phyloP scores from a whole-genome alignment of 1,140 invertebrate genomes.

The Formica exsecta region DNA sequence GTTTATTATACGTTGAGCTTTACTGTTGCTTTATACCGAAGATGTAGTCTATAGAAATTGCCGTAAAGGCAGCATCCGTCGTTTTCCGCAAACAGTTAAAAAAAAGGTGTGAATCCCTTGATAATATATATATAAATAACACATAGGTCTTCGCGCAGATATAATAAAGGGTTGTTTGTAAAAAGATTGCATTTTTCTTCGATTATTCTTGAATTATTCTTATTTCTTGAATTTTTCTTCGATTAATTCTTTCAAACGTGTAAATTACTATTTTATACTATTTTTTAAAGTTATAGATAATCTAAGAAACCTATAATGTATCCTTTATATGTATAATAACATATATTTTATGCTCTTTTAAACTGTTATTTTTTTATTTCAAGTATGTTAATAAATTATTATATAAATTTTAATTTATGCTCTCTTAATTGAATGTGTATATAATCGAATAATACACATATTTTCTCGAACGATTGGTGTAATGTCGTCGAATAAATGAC shows the following conservation, averaged over 20 bases:
- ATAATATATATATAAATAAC: neutral
- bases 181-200: neutral
- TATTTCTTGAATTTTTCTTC: neutral
- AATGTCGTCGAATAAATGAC: neutral
- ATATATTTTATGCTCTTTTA: neutral
- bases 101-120: slow-evolving; percentile 78
- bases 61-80: slow-evolving; percentile 79
- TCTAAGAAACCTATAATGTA: neutral
- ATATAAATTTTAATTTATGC: neutral
- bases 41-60: slow-evolving; percentile 82
- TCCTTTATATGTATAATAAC: neutral
- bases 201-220: too few relatives aligned
- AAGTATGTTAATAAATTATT: slow-evolving; percentile 35
- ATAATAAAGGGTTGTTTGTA: neutral
- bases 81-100: slow-evolving; percentile 68
- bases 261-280: neutral
- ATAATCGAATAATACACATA: neutral
- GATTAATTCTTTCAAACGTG: neutral
- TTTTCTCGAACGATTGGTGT: neutral
- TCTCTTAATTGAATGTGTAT: neutral
- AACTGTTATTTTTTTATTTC: neutral
- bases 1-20: slow-evolving; percentile 80
- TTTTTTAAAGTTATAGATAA: neutral
- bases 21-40: slow-evolving; percentile 78
- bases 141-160: neutral